These are phyloP conservation scores for Rousettus madagascariensis DNA, from an alignment of 2,797 vertebrate genomes.

Conservation along the genomic window DNA sequence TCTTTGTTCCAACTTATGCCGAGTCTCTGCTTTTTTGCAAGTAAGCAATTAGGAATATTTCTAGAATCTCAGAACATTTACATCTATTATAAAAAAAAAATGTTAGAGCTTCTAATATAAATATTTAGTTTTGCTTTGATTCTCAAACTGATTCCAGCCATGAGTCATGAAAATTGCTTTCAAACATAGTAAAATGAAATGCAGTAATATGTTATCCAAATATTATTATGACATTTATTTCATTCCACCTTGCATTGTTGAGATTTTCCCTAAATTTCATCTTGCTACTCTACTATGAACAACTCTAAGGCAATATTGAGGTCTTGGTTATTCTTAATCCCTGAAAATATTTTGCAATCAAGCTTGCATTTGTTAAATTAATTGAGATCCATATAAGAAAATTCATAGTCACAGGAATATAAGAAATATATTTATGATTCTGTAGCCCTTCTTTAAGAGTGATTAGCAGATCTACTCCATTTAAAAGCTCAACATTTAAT, in stretches of 20 bases:
- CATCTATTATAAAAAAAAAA: not conserved
- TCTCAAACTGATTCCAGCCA: not conserved
- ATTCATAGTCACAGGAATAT: not conserved
- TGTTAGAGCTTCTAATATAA: not conserved
- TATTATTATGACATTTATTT: not conserved
- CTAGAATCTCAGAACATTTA: not conserved
- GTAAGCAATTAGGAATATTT: not conserved
- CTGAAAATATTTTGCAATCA: not conserved
- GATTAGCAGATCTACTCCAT: not conserved
- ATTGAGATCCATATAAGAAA: not conserved
- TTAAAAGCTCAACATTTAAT: not conserved
- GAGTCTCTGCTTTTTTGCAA: not conserved
- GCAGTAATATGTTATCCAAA: not conserved
- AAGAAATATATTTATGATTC: not conserved
- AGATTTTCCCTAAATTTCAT: not conserved
- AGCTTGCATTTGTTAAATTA: not conserved
- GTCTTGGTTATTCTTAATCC: not conserved
- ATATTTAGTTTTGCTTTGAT: not conserved
- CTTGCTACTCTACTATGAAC: not conserved
- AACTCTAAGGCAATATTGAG: not conserved
- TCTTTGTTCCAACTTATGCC: not conserved
- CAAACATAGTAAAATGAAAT: slow-evolving; percentile 1
- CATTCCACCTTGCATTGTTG: not conserved
- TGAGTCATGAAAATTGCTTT: not conserved
- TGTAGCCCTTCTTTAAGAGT: not conserved